Conservation (phyloP, 2,888 invertebrate genomes). For the Euphydryas editha region DNA sequence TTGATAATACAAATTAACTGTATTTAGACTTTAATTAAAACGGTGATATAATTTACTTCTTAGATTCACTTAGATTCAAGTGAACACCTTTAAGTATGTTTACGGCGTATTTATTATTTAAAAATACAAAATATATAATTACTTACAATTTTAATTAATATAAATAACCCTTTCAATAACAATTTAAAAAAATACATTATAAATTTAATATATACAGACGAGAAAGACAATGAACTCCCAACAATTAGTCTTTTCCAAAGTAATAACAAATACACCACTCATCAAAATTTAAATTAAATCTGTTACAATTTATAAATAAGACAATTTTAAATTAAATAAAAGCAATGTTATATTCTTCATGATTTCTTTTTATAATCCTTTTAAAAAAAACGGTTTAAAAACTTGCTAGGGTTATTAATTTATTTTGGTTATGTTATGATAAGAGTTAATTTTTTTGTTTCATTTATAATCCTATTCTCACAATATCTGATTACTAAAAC, state of each 20-base stretch:
- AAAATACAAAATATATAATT: background rate
- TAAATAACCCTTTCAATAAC: too few species aligned
- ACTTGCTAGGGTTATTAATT: too few species aligned
- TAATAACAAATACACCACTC: background rate
- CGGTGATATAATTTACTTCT: background rate
- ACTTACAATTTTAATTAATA: background rate
- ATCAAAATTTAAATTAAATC: constrained; percentile 1
- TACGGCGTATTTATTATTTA: background rate
- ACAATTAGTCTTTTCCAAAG: background rate
- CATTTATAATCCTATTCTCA: too few species aligned
- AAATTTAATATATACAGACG: too few species aligned
- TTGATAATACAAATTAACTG: constrained; percentile 26
- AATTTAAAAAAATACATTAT: too few species aligned
- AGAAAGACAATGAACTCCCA: background rate
- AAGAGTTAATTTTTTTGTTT: too few species aligned
- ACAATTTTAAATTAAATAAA: background rate
- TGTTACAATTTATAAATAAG: background rate
- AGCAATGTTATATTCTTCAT: background rate
- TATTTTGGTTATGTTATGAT: too few species aligned
- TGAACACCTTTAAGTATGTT: background rate
- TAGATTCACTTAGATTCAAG: too few species aligned
- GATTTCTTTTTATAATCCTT: too few species aligned
- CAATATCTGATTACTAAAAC: too few species aligned
- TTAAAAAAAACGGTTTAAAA: too few species aligned
- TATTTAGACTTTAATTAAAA: background rate